Conservation (phyloP, 2,113 vertebrate genomes). For the Porphyrio hochstetteri region DNA sequence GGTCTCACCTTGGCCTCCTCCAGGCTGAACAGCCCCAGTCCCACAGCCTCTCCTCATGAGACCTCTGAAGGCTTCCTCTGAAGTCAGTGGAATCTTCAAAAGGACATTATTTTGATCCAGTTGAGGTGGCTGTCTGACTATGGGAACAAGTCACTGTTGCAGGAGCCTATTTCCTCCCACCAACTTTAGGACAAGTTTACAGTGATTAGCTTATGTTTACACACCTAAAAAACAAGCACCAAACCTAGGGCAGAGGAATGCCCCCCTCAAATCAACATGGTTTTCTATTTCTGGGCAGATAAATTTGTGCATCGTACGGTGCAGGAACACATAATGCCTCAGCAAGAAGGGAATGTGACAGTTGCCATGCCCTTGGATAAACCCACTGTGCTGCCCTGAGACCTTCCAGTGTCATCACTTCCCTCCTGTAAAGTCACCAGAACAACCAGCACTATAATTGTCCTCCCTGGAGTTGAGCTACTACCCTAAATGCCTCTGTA, state of each 20-base stretch:
- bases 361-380: accelerated
- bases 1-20: too few species aligned
- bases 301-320: not conserved
- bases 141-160: not conserved
- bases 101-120: not conserved
- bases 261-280: not conserved
- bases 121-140: not conserved
- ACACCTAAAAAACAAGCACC: not conserved
- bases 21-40: too few species aligned
- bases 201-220: not conserved
- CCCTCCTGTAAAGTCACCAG: not conserved
- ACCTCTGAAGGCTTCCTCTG: not conserved
- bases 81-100: not conserved
- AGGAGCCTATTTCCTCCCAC: not conserved
- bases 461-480: not conserved
- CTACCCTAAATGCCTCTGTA: not conserved
- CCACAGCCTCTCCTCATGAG: too few species aligned
- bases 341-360: not conserved
- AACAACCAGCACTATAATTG: not conserved
- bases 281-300: accelerated
- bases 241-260: not conserved
- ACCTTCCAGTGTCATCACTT: not conserved
- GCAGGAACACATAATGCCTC: too few species aligned
- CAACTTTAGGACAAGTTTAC: not conserved
- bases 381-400: not conserved